These are phyloP conservation scores for Harpagifer antarcticus DNA, from an alignment of 2,797 vertebrate genomes.

Conservation along the genomic window DNA sequence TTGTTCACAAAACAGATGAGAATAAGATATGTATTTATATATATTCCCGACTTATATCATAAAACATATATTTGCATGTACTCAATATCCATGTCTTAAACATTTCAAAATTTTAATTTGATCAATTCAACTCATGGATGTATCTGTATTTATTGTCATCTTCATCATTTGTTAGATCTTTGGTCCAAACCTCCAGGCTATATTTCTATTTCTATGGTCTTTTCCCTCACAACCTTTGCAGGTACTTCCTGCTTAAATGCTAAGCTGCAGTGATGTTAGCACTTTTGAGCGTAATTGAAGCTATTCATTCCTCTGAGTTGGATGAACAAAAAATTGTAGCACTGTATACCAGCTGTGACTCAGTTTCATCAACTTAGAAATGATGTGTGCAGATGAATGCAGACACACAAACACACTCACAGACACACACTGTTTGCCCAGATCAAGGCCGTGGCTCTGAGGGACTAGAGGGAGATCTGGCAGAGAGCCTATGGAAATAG, in stretches of 20 bases:
- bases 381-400: conserved; percentile 88
- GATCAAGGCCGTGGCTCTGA: conserved; percentile 94
- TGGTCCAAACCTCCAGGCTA: conserved; percentile 65
- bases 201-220: conserved; percentile 39
- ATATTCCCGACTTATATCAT: background rate
- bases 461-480: conserved; percentile 92
- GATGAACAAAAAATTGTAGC: conserved; percentile 86
- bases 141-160: conserved; percentile 85
- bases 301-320: conserved; percentile 86
- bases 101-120: conserved; percentile 90
- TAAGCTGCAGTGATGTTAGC: conserved; percentile 83
- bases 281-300: conserved; percentile 89
- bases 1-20: too few relatives aligned
- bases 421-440: conserved; percentile 88
- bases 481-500: conserved; percentile 88
- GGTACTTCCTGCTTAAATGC: conserved; percentile 49
- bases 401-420: conserved; percentile 67
- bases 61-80: background rate
- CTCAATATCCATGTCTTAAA: conserved; percentile 88
- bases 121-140: conserved; percentile 89
- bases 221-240: conserved; percentile 28
- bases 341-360: conserved; percentile 91
- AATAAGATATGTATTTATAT: background rate
- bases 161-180: conserved; percentile 60
- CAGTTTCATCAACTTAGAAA: conserved; percentile 81